Evolutionary conservation across 2,113 vertebrate genomes (phyloP), one percentile per base, ranked within the genome.

Genomic region (Vicugna pacos): DNA sequence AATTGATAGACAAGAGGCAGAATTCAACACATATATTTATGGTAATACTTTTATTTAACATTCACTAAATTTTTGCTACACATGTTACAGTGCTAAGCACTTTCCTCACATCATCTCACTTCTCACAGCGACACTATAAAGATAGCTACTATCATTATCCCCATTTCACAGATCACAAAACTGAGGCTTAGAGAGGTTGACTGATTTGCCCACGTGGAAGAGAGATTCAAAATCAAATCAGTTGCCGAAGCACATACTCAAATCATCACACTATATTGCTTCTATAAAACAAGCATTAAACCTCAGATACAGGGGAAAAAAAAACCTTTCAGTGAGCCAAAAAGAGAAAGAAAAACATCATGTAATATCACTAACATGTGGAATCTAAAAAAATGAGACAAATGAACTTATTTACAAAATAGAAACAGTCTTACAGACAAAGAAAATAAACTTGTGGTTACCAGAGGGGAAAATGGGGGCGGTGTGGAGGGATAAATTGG

Each of bases 221-320:
- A 77, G 17, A 84, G 82, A 56, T 60, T 89, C 46, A 94, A 94
- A 95, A 84, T 76, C 54, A 83, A 38, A 38, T 64, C 80, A 64
- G 69, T 14, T 87, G 48, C 28, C 35, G 72, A 86, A 96, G 22
- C 16, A 4, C 64, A 76, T 28, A 10, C 16, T 76, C 60, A 52
- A 58, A 82, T 62, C 76, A 96, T n/a, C 46, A 26, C 10, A 58
- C 15, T 42, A 62, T 20, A 64, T 26, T 70, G 26, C 50, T 76
- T 92, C 83, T 70, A 64, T 8, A 73, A 65, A 48, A 91, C 14
- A 91, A n/a, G 30, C 62, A 94, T 28, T 89, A 92, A 94, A 62
- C 24, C 56, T 75, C 54, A 73, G 56, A 83, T 35, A 65, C 6
- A 79, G 58, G 8, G 32, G 35, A 2, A 79, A 30, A 93, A 54